A percentile compares a stretch with the other conserved stretches of the same genome.
Conservation (phyloP, 2,888 invertebrate genomes). For the Trachelus troglodyta region DNA sequence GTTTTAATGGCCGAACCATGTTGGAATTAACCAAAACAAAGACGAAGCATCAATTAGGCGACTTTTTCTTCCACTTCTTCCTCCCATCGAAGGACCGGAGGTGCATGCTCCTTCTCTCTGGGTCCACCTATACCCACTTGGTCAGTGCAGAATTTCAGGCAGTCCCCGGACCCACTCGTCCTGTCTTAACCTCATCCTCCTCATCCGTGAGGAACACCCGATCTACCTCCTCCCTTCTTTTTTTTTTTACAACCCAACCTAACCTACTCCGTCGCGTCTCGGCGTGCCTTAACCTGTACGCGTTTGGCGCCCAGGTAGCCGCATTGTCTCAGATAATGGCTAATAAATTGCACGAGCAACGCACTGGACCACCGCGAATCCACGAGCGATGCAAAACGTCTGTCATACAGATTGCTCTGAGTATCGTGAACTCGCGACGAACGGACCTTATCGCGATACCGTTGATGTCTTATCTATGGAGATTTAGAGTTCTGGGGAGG, state of each 20-base stretch:
- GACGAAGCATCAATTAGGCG: constrained; percentile 78
- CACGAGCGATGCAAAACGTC: constrained; percentile 26
- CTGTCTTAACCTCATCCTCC: constrained; percentile 21
- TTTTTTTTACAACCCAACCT: constrained; percentile 13
- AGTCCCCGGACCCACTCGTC: constrained; percentile 18
- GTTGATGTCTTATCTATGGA: not conserved
- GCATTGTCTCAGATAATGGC: constrained; percentile 62
- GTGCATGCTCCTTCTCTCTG: constrained; percentile 14
- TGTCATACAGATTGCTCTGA: constrained; percentile 37
- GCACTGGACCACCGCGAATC: constrained; percentile 52
- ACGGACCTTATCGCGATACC: not conserved
- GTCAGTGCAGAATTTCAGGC: constrained; percentile 15
- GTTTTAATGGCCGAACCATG: constrained; percentile 79
- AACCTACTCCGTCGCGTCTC: constrained; percentile 5
- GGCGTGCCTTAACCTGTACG: constrained; percentile 11
- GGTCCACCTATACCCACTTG: constrained; percentile 6
- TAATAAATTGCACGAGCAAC: constrained; percentile 58
- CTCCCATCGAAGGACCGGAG: constrained; percentile 22
- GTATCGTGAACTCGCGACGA: not conserved
- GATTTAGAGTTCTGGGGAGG: not conserved
- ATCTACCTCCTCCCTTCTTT: constrained; percentile 13
- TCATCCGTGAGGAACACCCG: constrained; percentile 20
- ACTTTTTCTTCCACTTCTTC: constrained; percentile 65
- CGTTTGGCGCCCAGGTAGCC: constrained; percentile 56
- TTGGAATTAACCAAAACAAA: constrained; percentile 77